A percentile compares a stretch with the other conserved stretches of the same genome.
Conservation (phyloP, 2,888 invertebrate genomes). For the Nasonovia ribisnigri region DNA sequence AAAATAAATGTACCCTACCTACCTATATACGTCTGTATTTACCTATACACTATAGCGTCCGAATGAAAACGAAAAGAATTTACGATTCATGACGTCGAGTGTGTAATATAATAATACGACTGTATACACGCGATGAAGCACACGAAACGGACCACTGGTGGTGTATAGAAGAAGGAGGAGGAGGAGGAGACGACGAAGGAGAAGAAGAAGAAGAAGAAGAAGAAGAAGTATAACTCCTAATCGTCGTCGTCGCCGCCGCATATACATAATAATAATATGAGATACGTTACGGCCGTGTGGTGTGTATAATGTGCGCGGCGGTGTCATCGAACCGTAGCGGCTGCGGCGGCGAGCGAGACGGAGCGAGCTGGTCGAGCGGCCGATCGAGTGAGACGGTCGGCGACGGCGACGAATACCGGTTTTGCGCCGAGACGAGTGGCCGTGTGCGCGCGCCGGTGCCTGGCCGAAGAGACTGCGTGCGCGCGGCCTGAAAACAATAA, state of each 20-base stretch:
- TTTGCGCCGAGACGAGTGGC: slow-evolving; percentile 9
- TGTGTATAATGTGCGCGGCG: slow-evolving; percentile 24
- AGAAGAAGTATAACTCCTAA: slow-evolving; percentile 18
- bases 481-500: slow-evolving; percentile 29
- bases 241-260: background rate
- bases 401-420: slow-evolving; percentile 34
- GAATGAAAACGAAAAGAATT: slow-evolving; percentile 29
- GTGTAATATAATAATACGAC: slow-evolving; percentile 1
- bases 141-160: background rate
- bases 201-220: background rate
- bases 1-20: background rate
- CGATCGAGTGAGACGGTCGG: slow-evolving; percentile 38
- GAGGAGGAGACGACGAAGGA: background rate
- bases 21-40: background rate
- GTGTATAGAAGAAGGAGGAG: background rate
- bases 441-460: slow-evolving; percentile 34
- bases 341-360: slow-evolving; percentile 31
- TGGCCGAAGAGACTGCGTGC: background rate
- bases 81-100: background rate
- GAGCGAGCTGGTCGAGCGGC: background rate
- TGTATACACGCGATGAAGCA: background rate
- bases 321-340: slow-evolving; percentile 60
- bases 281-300: background rate
- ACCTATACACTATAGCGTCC: background rate
- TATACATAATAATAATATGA: slow-evolving; percentile 18